These are phyloP conservation scores for Apantesis nais DNA, from an alignment of 2,888 invertebrate species.

Conservation along the genomic window DNA sequence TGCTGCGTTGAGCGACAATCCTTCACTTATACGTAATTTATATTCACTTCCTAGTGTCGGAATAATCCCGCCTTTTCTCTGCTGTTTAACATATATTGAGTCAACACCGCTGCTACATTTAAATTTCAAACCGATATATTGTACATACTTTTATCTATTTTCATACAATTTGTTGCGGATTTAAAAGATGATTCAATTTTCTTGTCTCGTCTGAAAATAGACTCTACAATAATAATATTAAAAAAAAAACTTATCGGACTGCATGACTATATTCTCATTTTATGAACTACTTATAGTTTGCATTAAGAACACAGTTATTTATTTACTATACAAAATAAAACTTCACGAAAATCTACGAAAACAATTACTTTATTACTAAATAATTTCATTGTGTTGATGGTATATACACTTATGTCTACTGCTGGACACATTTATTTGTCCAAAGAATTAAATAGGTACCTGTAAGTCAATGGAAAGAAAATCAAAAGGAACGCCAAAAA, in stretches of 20 bases:
- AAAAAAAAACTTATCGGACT: not conserved
- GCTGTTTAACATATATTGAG: slow-evolving; percentile 55
- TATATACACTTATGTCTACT: not conserved
- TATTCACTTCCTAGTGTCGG: slow-evolving; percentile 74
- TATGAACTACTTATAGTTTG: not conserved
- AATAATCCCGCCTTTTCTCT: slow-evolving; percentile 65
- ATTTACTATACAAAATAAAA: not conserved
- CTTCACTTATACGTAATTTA: slow-evolving; percentile 77
- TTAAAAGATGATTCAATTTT: slow-evolving; percentile 20
- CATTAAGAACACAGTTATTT: not conserved
- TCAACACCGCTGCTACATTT: slow-evolving; percentile 56
- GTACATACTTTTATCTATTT: slow-evolving; percentile 41
- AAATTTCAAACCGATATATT: slow-evolving; percentile 60
- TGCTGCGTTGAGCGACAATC: slow-evolving; percentile 60
- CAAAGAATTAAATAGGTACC: not conserved
- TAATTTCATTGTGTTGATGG: not conserved
- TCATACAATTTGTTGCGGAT: slow-evolving; percentile 24
- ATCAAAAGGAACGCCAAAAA: slow-evolving; percentile 5
- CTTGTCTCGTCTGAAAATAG: slow-evolving; percentile 11
- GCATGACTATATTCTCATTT: not conserved
- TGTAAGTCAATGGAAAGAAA: not conserved
- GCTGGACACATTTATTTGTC: not conserved
- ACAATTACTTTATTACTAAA: not conserved
- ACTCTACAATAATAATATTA: slow-evolving; percentile 15
- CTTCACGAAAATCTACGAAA: not conserved